A percentile compares a stretch with the other conserved stretches of the same genome.
phyloP scores from a whole-genome alignment of 1,140 invertebrate species.

The Hirudo medicinalis region DNA sequence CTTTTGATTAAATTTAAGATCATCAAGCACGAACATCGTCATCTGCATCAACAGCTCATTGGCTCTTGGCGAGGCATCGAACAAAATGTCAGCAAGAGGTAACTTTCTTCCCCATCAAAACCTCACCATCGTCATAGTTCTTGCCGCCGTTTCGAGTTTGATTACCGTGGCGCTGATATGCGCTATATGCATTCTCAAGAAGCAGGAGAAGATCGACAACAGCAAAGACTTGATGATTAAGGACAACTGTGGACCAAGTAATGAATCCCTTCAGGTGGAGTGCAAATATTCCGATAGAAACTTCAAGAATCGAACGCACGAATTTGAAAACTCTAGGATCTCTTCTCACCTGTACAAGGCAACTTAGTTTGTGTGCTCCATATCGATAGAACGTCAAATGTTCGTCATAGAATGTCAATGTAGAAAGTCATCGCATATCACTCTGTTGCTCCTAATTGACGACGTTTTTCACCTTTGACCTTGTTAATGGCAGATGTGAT shows the following conservation, averaged over 20 bases:
- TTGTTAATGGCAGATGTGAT: too few relatives aligned
- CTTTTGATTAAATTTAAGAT: neutral
- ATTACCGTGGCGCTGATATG: conserved; percentile 20
- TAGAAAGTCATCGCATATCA: too few relatives aligned
- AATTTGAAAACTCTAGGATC: too few relatives aligned
- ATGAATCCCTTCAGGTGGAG: too few relatives aligned
- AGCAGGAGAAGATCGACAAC: neutral
- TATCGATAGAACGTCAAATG: too few relatives aligned
- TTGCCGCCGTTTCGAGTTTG: conserved; percentile 19
- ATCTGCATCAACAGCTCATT: conserved; percentile 17
- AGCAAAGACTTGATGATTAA: neutral
- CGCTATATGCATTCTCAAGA: conserved; percentile 14
- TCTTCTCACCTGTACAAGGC: too few relatives aligned
- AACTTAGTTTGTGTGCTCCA: too few relatives aligned
- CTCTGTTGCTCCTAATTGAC: too few relatives aligned
- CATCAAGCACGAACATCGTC: neutral
- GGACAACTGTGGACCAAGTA: neutral
- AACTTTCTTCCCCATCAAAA: conserved; percentile 15
- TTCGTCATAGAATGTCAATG: too few relatives aligned
- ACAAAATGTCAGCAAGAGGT: neutral
- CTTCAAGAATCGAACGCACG: too few relatives aligned
- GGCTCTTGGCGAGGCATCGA: neutral
- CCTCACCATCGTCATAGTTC: conserved; percentile 21
- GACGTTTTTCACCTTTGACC: too few relatives aligned
- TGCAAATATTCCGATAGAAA: too few relatives aligned